Conservation (phyloP, 2,888 invertebrate species). For the Amphipoea oculea region DNA sequence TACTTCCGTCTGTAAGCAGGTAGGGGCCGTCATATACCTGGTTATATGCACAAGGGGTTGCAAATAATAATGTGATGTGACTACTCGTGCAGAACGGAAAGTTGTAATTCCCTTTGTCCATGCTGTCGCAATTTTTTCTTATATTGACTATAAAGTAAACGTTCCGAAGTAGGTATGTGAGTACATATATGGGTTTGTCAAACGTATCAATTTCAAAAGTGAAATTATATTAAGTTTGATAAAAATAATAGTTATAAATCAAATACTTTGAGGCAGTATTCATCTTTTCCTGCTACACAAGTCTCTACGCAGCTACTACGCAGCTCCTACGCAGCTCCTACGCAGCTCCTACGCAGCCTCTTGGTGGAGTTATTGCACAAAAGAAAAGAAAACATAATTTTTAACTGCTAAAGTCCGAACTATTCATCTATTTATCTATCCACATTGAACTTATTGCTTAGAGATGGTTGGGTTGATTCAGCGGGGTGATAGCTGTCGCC, state of each 20-base stretch:
- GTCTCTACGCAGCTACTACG: not conserved
- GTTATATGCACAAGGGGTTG: constrained; percentile 59
- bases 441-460: constrained; percentile 43
- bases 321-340: not conserved
- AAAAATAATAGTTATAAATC: not conserved
- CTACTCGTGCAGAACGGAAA: constrained; percentile 19
- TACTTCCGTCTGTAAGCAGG: constrained; percentile 73
- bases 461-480: constrained; percentile 40
- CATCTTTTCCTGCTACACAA: not conserved
- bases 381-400: constrained; percentile 11
- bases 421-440: constrained; percentile 34
- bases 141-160: not conserved
- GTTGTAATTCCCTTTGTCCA: constrained; percentile 14
- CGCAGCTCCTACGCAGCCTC: not conserved
- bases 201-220: no score
- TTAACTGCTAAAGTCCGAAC: constrained; percentile 21
- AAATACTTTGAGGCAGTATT: not conserved
- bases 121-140: not conserved
- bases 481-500: constrained; percentile 64
- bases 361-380: not conserved
- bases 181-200: not conserved
- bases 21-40: constrained; percentile 39
- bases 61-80: constrained; percentile 36
- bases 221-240: not conserved
- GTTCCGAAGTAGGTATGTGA: not conserved